A percentile compares a stretch with the other conserved stretches of the same genome.
Evolutionary conservation across 2,888 invertebrate species (phyloP).

Genomic region (Polylopha cassiicola): DNA sequence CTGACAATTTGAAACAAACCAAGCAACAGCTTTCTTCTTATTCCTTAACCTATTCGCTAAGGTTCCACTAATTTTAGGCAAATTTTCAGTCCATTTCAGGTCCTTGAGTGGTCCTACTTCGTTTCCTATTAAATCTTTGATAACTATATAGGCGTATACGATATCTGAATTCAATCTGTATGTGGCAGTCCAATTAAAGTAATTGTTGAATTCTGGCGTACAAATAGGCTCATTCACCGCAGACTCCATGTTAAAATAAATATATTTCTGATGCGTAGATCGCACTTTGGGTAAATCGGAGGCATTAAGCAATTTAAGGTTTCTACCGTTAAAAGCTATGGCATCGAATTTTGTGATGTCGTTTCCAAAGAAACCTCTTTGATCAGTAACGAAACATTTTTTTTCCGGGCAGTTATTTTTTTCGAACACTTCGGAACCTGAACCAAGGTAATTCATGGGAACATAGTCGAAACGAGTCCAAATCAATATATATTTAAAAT

Average conservation of each 20-base stretch:
- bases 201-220: slow-evolving; percentile 43
- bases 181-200: slow-evolving; percentile 67
- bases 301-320: slow-evolving; percentile 26
- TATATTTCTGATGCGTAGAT: slow-evolving; percentile 53
- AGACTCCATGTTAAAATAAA: slow-evolving; percentile 63
- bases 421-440: slow-evolving; percentile 52
- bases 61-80: not conserved
- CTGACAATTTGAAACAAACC: slow-evolving; percentile 29
- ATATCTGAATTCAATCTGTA: slow-evolving; percentile 64
- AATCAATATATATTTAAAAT: slow-evolving; percentile 57
- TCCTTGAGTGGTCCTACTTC: slow-evolving; percentile 49
- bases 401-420: slow-evolving; percentile 50
- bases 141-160: slow-evolving; percentile 48
- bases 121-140: slow-evolving; percentile 42
- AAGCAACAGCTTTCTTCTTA: slow-evolving; percentile 27
- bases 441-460: slow-evolving; percentile 47
- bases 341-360: slow-evolving; percentile 52
- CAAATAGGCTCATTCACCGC: slow-evolving; percentile 58
- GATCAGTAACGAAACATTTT: slow-evolving; percentile 55
- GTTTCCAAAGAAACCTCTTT: slow-evolving; percentile 42
- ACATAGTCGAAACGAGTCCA: slow-evolving; percentile 49
- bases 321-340: slow-evolving; percentile 58
- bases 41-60: not conserved
- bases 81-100: slow-evolving; percentile 39
- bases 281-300: slow-evolving; percentile 41